Conservation (phyloP, 2,888 invertebrate species). For the Thelaira solivaga region DNA sequence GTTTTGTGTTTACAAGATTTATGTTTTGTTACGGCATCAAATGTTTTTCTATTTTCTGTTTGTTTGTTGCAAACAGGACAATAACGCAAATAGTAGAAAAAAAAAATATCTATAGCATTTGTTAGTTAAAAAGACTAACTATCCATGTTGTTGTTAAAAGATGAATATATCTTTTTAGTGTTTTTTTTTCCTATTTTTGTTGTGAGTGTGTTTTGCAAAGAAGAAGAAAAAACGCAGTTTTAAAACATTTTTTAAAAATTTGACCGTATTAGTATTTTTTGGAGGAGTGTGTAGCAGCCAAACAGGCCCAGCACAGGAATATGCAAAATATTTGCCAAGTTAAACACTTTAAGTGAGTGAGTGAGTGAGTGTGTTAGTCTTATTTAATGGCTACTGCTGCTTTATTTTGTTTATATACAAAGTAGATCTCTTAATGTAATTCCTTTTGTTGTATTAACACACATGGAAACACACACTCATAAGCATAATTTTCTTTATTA, state of each 20-base stretch:
- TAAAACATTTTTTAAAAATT: constrained; percentile 8
- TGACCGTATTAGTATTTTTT: constrained; percentile 27
- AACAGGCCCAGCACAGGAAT: constrained; percentile 13
- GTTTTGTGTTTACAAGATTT: constrained; percentile 56
- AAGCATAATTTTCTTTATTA: no score
- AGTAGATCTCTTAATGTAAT: constrained; percentile 24
- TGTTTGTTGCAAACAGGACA: constrained; percentile 27
- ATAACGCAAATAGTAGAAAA: neutral
- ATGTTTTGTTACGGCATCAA: constrained; percentile 62
- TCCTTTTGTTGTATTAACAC: no score
- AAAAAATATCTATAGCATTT: constrained; percentile 43
- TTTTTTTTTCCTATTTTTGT: no score
- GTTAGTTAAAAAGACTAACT: constrained; percentile 61
- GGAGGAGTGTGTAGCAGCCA: constrained; percentile 12
- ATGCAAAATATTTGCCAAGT: constrained; percentile 53
- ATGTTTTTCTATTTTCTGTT: constrained; percentile 45
- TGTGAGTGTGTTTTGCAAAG: no score
- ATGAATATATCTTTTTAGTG: constrained; percentile 44
- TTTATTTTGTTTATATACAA: constrained; percentile 42
- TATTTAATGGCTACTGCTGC: constrained; percentile 60
- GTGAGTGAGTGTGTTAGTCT: neutral
- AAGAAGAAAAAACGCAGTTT: constrained; percentile 24
- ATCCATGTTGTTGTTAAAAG: constrained; percentile 55
- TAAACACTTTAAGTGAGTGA: constrained; percentile 21
- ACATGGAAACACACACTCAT: no score